phyloP scores from a whole-genome alignment of 2,113 vertebrate species.

The Lota lota region DNA sequence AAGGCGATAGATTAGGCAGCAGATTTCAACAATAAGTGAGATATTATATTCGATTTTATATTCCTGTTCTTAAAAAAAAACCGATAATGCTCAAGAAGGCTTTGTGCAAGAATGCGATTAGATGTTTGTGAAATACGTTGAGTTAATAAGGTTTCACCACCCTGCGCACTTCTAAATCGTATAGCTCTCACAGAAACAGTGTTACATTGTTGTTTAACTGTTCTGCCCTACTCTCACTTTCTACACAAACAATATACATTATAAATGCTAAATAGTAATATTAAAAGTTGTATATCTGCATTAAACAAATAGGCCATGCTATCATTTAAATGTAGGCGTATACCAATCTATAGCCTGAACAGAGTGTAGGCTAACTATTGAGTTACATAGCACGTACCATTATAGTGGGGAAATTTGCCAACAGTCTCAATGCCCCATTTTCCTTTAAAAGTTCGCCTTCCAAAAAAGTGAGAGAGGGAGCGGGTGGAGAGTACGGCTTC shows the following conservation, averaged over 20 bases:
- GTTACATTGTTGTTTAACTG: conserved; percentile 72
- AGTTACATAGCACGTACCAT: conserved; percentile 82
- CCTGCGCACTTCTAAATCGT: background rate
- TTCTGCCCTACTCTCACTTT: conserved; percentile 76
- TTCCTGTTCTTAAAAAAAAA: no score
- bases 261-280: background rate
- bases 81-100: background rate
- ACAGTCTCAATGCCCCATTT: conserved; percentile 81
- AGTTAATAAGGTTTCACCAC: background rate
- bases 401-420: conserved; percentile 79
- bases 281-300: background rate
- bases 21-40: no score
- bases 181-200: conserved; percentile 29
- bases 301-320: conserved; percentile 21
- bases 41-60: no score
- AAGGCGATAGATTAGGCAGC: no score
- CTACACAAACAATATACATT: background rate
- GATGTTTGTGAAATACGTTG: background rate
- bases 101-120: conserved; percentile 2
- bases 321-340: no score
- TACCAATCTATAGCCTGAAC: no score
- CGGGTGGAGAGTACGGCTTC: conserved; percentile 63
- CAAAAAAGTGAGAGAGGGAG: conserved; percentile 69
- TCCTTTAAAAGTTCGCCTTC: conserved; percentile 76
- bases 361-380: conserved; percentile 62